Evolutionary conservation across 2,888 invertebrate species (phyloP).

Genomic region (Tryphoninae sp.): DNA sequence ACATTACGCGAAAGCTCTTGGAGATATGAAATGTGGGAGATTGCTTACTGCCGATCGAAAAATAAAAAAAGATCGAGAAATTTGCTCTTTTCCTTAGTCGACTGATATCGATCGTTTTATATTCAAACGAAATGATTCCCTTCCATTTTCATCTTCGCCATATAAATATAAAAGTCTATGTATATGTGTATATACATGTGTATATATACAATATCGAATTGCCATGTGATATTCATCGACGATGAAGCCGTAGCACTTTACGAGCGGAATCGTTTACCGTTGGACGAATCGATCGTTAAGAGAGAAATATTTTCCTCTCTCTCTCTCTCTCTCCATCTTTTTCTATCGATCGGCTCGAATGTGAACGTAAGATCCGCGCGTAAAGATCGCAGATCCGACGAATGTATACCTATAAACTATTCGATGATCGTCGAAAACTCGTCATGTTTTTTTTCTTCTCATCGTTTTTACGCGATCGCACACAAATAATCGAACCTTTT

Average conservation of each 20-base stretch:
- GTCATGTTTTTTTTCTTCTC: neutral
- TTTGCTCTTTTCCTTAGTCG: neutral
- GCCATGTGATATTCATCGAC: constrained; percentile 18
- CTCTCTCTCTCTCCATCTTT: neutral
- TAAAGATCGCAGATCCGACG: constrained; percentile 43
- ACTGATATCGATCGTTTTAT: constrained; percentile 14
- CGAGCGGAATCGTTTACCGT: constrained; percentile 58
- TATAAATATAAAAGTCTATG: constrained; percentile 11
- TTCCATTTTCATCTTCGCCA: constrained; percentile 11
- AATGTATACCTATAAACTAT: neutral
- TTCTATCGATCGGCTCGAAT: constrained; percentile 1
- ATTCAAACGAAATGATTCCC: constrained; percentile 17
- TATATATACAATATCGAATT: neutral
- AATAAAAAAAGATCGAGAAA: constrained; percentile 1
- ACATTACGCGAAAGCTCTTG: neutral
- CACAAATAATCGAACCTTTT: no score
- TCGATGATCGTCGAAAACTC: neutral
- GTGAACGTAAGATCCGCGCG: constrained; percentile 37
- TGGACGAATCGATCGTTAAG: constrained; percentile 58
- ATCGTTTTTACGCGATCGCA: neutral
- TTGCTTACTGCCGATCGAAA: neutral
- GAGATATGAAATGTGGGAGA: neutral
- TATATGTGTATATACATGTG: constrained; percentile 9
- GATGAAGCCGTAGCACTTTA: constrained; percentile 56
- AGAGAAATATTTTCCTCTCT: constrained; percentile 35